Conservation (phyloP, 2,888 invertebrate species). For the Lumbricus terrestris region DNA sequence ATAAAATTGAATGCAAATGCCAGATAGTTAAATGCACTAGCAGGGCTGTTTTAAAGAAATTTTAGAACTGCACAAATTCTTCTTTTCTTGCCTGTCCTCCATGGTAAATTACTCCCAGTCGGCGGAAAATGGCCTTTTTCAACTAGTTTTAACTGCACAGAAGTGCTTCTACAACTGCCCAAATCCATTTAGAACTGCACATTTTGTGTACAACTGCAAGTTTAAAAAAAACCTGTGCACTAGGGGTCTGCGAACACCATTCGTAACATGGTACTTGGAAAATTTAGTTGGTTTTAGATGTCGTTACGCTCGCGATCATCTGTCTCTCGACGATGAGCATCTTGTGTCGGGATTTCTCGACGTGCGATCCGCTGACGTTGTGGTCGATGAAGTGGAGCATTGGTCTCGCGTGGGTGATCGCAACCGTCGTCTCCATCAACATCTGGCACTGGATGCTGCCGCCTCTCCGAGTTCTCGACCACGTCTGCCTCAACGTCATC, state of each 20-base stretch:
- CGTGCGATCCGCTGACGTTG: not conserved
- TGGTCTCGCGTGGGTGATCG: not conserved
- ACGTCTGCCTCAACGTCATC: not conserved
- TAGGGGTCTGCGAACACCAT: not conserved
- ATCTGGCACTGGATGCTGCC: slow-evolving; percentile 5
- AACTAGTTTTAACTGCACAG: too few relatives aligned
- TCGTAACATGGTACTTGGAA: not conserved
- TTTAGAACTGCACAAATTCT: too few relatives aligned
- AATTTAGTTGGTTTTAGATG: slow-evolving; percentile 13
- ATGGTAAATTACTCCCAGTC: too few relatives aligned
- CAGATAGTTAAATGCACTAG: too few relatives aligned
- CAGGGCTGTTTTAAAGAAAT: too few relatives aligned
- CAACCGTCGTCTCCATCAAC: not conserved
- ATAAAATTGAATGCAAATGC: not conserved
- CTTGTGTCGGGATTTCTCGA: not conserved
- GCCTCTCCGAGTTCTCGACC: not conserved
- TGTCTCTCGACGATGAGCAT: not conserved
- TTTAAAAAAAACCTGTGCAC: too few relatives aligned
- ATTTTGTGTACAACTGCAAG: too few relatives aligned
- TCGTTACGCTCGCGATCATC: not conserved
- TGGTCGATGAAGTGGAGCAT: not conserved
- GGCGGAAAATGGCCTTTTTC: too few relatives aligned
- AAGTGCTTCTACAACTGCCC: too few relatives aligned
- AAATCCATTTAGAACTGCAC: too few relatives aligned
- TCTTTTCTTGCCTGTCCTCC: too few relatives aligned